phyloP scores from a whole-genome alignment of 2,113 vertebrate species.

The Diadophis punctatus region DNA sequence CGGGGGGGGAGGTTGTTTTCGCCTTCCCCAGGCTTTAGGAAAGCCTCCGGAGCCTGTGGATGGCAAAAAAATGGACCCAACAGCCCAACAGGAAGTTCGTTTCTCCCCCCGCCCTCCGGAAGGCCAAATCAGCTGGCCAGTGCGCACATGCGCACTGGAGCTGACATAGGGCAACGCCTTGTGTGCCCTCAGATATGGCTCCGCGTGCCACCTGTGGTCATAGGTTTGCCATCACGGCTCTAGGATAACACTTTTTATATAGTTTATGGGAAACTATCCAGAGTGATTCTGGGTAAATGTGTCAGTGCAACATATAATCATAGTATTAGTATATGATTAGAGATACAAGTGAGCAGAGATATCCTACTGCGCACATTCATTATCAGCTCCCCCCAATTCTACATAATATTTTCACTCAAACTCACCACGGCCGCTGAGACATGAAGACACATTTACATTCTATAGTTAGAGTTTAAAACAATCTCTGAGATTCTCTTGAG shows the following conservation, averaged over 20 bases:
- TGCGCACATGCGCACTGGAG: too few species aligned
- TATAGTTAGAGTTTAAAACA: background rate
- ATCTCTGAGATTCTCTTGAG: background rate
- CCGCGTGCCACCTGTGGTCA: too few species aligned
- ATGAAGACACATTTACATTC: background rate
- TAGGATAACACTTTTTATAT: background rate
- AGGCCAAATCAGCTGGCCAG: too few species aligned
- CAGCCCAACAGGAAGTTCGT: too few species aligned
- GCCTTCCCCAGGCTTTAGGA: too few species aligned
- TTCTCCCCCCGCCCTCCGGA: too few species aligned
- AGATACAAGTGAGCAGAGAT: background rate
- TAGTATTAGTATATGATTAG: background rate
- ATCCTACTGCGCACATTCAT: background rate
- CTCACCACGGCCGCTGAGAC: background rate
- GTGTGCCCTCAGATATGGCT: too few species aligned
- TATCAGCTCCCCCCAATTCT: background rate
- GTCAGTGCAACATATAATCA: background rate
- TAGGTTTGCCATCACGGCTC: background rate
- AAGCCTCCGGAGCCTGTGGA: too few species aligned
- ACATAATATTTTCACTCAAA: background rate
- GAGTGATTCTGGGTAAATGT: background rate
- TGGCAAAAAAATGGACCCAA: too few species aligned
- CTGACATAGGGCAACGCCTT: too few species aligned
- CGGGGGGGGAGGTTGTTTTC: too few species aligned
- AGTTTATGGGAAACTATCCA: background rate